A percentile compares a stretch with the other conserved stretches of the same genome.
These are phyloP conservation scores for Andrena cerasifolii DNA, from an alignment of 1,140 invertebrate genomes.

Conservation along the genomic window DNA sequence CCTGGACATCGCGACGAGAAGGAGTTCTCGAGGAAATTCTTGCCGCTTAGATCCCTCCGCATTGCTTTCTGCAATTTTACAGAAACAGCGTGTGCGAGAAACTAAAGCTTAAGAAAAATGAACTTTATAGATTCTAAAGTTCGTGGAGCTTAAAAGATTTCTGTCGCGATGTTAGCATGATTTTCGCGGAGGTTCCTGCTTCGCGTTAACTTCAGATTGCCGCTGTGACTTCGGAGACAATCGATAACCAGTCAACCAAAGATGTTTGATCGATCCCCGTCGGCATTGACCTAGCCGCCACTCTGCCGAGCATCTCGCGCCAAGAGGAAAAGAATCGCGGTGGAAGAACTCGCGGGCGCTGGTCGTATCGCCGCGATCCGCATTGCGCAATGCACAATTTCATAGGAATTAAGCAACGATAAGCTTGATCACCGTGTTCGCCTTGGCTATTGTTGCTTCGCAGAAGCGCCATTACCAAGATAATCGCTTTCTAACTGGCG, in stretches of 20 bases:
- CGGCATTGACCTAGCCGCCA: constrained; percentile 37
- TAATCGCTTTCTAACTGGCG: constrained; percentile 17
- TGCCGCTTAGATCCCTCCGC: no score
- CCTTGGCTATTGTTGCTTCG: constrained; percentile 34
- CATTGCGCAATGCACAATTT: constrained; percentile 33
- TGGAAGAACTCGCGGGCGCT: not conserved
- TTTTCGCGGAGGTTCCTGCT: not conserved
- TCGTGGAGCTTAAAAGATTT: no score
- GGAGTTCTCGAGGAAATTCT: not conserved
- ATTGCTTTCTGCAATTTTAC: not conserved
- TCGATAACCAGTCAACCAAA: not conserved
- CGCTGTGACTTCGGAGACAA: not conserved
- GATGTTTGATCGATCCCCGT: constrained; percentile 36
- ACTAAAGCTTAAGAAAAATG: no score
- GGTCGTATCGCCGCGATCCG: not conserved
- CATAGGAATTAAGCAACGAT: constrained; percentile 43
- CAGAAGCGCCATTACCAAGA: constrained; percentile 24
- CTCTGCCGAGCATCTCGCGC: not conserved
- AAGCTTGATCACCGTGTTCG: constrained; percentile 28
- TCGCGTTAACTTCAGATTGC: not conserved
- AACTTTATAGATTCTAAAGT: no score
- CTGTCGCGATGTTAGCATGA: no score
- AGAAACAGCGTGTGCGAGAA: no score
- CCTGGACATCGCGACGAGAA: not conserved
- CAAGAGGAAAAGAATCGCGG: not conserved